A percentile compares a stretch with the other conserved stretches of the same genome.
phyloP scores from a whole-genome alignment of 2,888 invertebrate species.

The Opisthograptis luteolata region DNA sequence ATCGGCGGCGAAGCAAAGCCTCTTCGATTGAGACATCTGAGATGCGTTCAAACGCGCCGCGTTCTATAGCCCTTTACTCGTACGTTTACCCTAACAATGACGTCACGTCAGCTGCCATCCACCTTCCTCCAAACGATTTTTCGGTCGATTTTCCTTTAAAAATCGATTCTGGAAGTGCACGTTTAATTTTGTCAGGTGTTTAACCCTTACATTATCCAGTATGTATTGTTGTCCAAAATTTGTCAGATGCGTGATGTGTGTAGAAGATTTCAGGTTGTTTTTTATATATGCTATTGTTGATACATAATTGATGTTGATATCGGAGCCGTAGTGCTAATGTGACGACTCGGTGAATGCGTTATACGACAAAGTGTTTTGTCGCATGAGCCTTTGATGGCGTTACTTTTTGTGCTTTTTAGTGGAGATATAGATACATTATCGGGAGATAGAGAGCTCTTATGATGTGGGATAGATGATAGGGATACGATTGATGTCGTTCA shows the following conservation, averaged over 20 bases:
- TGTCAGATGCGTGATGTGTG: conserved; percentile 78
- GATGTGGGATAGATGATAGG: conserved; percentile 19
- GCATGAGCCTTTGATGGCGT: conserved; percentile 38
- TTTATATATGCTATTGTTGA: conserved; percentile 54
- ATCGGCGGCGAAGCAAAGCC: conserved; percentile 68
- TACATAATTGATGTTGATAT: conserved; percentile 64
- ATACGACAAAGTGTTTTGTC: conserved; percentile 47
- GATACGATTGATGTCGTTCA: conserved; percentile 34
- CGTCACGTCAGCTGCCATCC: conserved; percentile 18
- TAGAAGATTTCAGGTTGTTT: conserved; percentile 56
- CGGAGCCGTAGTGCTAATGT: conserved; percentile 63
- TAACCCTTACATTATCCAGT: conserved; percentile 75
- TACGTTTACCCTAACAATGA: conserved; percentile 42
- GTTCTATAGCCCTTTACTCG: conserved; percentile 68
- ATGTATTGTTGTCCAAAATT: conserved; percentile 75
- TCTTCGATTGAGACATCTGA: conserved; percentile 80
- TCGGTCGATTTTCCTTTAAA: conserved; percentile 40
- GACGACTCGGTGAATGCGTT: conserved; percentile 42
- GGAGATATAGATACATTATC: conserved; percentile 21
- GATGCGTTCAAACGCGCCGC: conserved; percentile 77
- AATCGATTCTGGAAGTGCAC: conserved; percentile 17
- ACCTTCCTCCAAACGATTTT: conserved; percentile 25
- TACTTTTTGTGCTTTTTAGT: conserved; percentile 26
- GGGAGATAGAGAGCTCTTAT: conserved; percentile 18
- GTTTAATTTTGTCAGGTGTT: conserved; percentile 55